Conservation (phyloP, 2,113 vertebrate species). For the Tringa solitaria region DNA sequence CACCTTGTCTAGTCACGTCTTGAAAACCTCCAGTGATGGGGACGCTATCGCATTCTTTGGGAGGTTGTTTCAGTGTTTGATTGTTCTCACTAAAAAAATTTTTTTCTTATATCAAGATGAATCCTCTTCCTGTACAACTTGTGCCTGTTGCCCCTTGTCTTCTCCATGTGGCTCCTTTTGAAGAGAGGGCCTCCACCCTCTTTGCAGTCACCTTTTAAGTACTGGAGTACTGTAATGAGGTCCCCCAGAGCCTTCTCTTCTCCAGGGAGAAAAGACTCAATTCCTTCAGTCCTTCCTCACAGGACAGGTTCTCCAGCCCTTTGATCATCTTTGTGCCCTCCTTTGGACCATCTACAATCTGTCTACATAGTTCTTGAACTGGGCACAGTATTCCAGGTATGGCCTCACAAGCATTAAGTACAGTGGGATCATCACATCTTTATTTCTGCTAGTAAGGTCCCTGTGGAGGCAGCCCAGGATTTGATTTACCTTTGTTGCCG, state of each 20-base stretch:
- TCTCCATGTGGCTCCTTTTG: background rate
- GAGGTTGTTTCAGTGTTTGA: background rate
- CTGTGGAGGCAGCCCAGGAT: background rate
- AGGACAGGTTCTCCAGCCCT: background rate
- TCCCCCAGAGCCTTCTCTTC: background rate
- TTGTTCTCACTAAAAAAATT: background rate
- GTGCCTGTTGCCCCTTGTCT: background rate
- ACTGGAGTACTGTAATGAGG: background rate
- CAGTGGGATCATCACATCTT: background rate
- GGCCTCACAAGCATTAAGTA: background rate
- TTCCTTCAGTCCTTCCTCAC: background rate
- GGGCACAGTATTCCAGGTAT: fast-evolving
- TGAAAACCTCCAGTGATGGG: background rate
- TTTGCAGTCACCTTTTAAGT: background rate
- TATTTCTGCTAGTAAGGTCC: background rate
- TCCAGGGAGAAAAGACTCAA: background rate
- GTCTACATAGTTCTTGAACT: background rate
- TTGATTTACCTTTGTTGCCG: background rate
- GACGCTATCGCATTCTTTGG: background rate
- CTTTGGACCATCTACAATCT: background rate
- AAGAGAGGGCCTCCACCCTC: background rate
- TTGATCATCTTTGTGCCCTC: background rate
- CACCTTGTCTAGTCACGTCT: background rate
- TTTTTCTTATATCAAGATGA: background rate
- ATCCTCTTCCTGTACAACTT: background rate